phyloP scores from a whole-genome alignment of 2,113 vertebrate species.

The Tupaia tana region DNA sequence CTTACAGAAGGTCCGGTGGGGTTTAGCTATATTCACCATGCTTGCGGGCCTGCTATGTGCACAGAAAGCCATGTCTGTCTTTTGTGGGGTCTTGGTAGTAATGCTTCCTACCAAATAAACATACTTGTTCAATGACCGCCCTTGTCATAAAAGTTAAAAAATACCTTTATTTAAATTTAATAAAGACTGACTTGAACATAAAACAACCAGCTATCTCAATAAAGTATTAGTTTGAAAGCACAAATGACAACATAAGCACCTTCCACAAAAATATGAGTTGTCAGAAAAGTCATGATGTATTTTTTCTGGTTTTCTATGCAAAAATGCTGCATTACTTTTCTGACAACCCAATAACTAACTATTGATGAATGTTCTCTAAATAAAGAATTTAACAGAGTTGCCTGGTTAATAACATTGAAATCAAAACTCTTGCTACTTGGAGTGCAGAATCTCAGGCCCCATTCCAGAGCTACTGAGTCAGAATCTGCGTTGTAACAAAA shows the following conservation, averaged over 20 bases:
- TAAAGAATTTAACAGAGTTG: slow-evolving; percentile 4
- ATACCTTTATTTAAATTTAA: not conserved
- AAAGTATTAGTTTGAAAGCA: slow-evolving; percentile 41
- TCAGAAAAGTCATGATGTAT: too few species aligned
- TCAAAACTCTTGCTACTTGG: not conserved
- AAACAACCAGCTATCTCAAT: not conserved
- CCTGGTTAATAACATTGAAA: not conserved
- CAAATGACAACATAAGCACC: not conserved
- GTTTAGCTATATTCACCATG: too few species aligned
- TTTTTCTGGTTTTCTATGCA: too few species aligned
- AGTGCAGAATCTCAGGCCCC: not conserved
- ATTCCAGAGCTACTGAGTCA: not conserved
- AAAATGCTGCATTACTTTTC: too few species aligned
- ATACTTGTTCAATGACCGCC: not conserved
- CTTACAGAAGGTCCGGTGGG: too few species aligned
- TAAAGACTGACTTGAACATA: not conserved
- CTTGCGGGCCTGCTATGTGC: too few species aligned
- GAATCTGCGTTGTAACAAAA: slow-evolving; percentile 37
- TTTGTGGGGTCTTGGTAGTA: not conserved
- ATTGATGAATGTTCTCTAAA: not conserved
- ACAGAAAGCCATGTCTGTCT: not conserved
- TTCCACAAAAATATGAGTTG: not conserved
- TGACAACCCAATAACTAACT: not conserved
- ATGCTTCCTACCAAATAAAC: not conserved
- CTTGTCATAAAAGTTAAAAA: not conserved